phyloP scores from a whole-genome alignment of 2,888 invertebrate genomes.

The Mimumesa dahlbomi region DNA sequence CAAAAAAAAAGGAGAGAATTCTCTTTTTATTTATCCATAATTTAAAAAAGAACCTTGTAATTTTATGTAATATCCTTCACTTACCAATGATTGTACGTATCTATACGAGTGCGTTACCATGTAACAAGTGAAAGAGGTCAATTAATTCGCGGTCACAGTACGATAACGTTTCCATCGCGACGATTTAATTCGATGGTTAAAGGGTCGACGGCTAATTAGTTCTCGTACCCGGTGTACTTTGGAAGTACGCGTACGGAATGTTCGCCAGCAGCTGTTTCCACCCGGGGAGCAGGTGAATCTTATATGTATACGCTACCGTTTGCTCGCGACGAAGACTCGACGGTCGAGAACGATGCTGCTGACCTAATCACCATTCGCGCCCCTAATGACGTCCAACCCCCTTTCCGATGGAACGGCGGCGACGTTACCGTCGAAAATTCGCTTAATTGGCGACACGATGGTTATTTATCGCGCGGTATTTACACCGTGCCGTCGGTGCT shows the following conservation, averaged over 20 bases:
- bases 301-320: constrained; percentile 69
- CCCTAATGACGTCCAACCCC: constrained; percentile 72
- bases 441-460: constrained; percentile 74
- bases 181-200: constrained; percentile 41
- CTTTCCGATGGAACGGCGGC: constrained; percentile 36
- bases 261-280: constrained; percentile 58
- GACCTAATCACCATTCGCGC: constrained; percentile 75
- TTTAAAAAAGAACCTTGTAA: no score
- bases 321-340: constrained; percentile 30
- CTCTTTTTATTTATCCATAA: no score
- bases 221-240: constrained; percentile 31
- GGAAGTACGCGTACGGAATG: constrained; percentile 45
- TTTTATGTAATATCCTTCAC: constrained; percentile 29
- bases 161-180: constrained; percentile 30
- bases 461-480: constrained; percentile 71
- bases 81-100: no score
- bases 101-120: constrained; percentile 24
- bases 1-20: no score
- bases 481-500: constrained; percentile 26
- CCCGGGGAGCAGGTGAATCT: constrained; percentile 72
- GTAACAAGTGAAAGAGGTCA: constrained; percentile 31
- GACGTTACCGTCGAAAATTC: constrained; percentile 66
- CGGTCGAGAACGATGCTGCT: constrained; percentile 44
- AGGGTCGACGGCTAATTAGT: constrained; percentile 60
- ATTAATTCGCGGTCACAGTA: constrained; percentile 49